Percentiles rank a stretch among this genome's conserved stretches.
phyloP scores from a whole-genome alignment of 1,140 invertebrate genomes.

The Drosophila miranda region DNA sequence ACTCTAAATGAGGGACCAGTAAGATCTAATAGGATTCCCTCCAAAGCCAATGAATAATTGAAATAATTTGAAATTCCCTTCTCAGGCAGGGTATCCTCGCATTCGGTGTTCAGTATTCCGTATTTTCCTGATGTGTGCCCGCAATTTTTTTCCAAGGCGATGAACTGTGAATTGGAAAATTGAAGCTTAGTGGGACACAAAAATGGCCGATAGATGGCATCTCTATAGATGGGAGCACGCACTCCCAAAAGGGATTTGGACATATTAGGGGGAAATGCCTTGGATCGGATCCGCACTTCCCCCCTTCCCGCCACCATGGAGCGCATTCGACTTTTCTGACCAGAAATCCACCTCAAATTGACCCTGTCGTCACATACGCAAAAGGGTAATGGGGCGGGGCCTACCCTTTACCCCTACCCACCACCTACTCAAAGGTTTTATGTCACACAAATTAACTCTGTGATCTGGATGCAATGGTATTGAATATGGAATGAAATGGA shows the following conservation, averaged over 20 bases:
- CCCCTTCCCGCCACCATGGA: no score
- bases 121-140: background rate
- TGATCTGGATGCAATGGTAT: constrained; percentile 34
- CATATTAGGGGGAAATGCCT: constrained; percentile 13
- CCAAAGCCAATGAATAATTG: no score
- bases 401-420: background rate
- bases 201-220: constrained; percentile 4
- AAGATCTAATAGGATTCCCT: no score
- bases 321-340: background rate
- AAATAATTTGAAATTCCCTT: constrained; percentile 6
- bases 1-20: no score
- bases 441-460: constrained; percentile 53
- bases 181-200: constrained; percentile 19
- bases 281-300: background rate
- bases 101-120: background rate
- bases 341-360: constrained; percentile 10
- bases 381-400: background rate
- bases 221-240: background rate
- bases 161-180: constrained; percentile 57
- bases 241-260: constrained; percentile 5
- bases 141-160: constrained; percentile 23
- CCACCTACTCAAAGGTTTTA: no score
- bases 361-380: background rate
- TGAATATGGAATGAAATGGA: constrained; percentile 47
- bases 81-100: background rate